phyloP scores from a whole-genome alignment of 92 coral and sea anemone species.

The Parazoanthus atlanticus region DNA sequence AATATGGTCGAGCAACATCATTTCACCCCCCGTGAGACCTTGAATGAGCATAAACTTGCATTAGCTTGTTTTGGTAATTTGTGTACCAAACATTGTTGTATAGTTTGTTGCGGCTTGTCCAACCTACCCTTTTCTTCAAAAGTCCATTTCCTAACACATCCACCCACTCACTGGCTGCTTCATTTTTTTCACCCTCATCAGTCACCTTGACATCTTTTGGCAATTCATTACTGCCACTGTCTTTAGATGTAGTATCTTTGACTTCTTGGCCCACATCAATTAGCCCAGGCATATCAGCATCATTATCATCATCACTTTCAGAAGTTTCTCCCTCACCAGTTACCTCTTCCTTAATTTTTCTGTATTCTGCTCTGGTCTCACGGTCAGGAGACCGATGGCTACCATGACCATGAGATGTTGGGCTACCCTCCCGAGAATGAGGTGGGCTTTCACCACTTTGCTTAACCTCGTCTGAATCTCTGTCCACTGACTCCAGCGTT shows the following conservation, averaged over 20 bases:
- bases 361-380: constrained; percentile 75
- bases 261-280: constrained; percentile 36
- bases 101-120: background rate
- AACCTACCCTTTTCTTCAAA: constrained; percentile 82
- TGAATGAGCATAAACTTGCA: no score
- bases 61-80: no score
- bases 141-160: constrained; percentile 95
- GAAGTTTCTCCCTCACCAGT: constrained; percentile 81
- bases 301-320: constrained; percentile 75
- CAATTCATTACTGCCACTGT: background rate
- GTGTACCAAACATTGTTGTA: no score
- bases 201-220: constrained; percentile 5
- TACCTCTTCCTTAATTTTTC: constrained; percentile 75
- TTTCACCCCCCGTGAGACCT: no score
- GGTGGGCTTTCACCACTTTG: background rate
- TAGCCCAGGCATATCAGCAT: constrained; percentile 33
- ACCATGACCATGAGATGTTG: constrained; percentile 58
- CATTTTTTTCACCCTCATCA: constrained; percentile 21
- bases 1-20: no score
- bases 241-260: background rate
- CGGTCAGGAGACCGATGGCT: constrained; percentile 81
- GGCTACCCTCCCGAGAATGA: constrained; percentile 17
- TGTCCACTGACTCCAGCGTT: background rate
- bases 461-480: background rate
- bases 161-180: constrained; percentile 64